phyloP scores from a whole-genome alignment of 2,888 invertebrate genomes.

The Nemapogon koenigi region DNA sequence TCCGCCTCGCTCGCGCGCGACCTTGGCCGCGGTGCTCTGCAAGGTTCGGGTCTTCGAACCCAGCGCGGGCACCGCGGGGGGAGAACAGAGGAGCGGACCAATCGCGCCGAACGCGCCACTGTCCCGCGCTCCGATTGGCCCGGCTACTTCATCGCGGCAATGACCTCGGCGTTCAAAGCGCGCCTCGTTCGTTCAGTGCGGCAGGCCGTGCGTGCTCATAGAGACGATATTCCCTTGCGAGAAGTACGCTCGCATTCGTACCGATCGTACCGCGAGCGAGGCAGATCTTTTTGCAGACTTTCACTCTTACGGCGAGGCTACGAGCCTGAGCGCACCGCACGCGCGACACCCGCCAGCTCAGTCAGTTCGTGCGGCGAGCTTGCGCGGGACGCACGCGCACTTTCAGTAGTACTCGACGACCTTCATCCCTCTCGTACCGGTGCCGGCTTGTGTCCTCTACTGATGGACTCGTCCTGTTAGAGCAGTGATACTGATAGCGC shows the following conservation, averaged over 20 bases:
- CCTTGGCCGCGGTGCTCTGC: slow-evolving; percentile 86
- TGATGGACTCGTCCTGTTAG: slow-evolving; percentile 46
- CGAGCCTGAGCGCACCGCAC: slow-evolving; percentile 51
- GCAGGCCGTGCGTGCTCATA: slow-evolving; percentile 56
- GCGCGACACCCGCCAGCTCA: too few relatives aligned
- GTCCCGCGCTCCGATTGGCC: slow-evolving; percentile 59
- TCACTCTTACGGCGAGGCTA: slow-evolving; percentile 61
- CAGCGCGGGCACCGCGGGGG: slow-evolving; percentile 41
- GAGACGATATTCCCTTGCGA: slow-evolving; percentile 57
- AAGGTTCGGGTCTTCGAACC: slow-evolving; percentile 87
- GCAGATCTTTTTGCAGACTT: slow-evolving; percentile 65
- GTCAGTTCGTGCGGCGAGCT: slow-evolving; percentile 68
- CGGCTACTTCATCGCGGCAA: slow-evolving; percentile 69
- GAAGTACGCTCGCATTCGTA: slow-evolving; percentile 33
- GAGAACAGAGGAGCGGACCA: slow-evolving; percentile 47
- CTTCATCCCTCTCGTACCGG: slow-evolving; percentile 54
- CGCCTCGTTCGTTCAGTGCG: slow-evolving; percentile 70
- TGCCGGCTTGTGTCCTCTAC: slow-evolving; percentile 33
- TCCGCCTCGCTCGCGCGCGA: slow-evolving; percentile 64
- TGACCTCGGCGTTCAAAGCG: slow-evolving; percentile 85
- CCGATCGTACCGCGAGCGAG: slow-evolving; percentile 60
- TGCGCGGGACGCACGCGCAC: slow-evolving; percentile 55
- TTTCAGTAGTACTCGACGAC: slow-evolving; percentile 31
- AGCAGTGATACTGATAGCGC: slow-evolving; percentile 31
- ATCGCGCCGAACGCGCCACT: slow-evolving; percentile 48